Conservation (phyloP, 2,113 vertebrate species). For the Baryphthengus martii region DNA sequence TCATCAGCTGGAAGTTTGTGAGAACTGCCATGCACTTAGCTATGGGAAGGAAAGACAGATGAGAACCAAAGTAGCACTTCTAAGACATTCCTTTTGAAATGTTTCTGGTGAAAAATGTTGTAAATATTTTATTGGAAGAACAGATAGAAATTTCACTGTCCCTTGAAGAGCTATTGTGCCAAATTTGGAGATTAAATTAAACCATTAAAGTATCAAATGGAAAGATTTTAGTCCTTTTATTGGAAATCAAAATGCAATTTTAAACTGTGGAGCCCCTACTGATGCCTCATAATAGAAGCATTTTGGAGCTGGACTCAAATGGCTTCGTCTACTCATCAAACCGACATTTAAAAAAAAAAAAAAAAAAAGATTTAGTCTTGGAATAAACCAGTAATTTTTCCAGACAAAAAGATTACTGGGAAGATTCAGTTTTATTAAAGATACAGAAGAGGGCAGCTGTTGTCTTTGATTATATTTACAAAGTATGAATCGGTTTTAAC, state of each 20-base stretch:
- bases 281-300: not conserved
- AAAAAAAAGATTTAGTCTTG: not conserved
- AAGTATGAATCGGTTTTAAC: conserved; percentile 21
- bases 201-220: conserved; percentile 20
- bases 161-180: not conserved
- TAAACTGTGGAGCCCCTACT: not conserved
- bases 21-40: not conserved
- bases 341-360: not conserved
- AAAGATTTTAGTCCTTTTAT: conserved; percentile 24
- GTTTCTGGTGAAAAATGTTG: not conserved
- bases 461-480: conserved; percentile 41
- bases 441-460: conserved; percentile 30
- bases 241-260: conserved; percentile 45
- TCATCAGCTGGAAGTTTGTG: not conserved
- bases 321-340: not conserved
- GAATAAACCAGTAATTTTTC: conserved; percentile 5
- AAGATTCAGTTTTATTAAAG: not conserved
- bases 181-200: conserved; percentile 21
- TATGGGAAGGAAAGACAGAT: not conserved
- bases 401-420: not conserved
- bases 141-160: not conserved
- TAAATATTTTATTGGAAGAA: conserved; percentile 46
- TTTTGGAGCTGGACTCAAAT: not conserved
- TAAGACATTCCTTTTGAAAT: not conserved
- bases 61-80: not conserved